Evolutionary conservation across 1,140 invertebrate genomes (phyloP).

Genomic region (Parapsyche elsis): DNA sequence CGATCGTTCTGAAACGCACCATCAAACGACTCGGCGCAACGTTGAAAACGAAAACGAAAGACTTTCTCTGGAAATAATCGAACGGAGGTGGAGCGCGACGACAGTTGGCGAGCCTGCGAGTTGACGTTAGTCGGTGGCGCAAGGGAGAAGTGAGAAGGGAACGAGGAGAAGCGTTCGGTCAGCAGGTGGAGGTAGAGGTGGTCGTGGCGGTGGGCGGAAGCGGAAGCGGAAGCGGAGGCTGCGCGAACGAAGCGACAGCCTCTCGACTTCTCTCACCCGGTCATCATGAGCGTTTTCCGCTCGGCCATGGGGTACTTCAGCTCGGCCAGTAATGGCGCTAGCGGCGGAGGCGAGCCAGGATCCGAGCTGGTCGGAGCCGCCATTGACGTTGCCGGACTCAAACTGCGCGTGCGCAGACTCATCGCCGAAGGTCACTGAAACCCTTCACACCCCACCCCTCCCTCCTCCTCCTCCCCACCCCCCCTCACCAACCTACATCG

Average conservation of each 20-base stretch:
- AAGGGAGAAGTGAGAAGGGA: not conserved
- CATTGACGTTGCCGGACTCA: conserved; percentile 89
- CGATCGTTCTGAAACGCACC: too few species aligned
- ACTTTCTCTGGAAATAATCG: too few species aligned
- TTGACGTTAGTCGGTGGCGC: not conserved
- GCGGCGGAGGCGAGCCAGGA: conserved; percentile 67
- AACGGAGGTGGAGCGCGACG: too few species aligned
- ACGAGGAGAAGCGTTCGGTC: not conserved
- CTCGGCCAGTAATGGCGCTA: conserved; percentile 65
- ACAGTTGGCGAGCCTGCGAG: not conserved
- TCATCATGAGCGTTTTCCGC: conserved; percentile 87
- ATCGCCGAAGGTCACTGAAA: conserved; percentile 86
- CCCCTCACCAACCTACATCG: conserved; percentile 17
- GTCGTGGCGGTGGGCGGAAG: not conserved
- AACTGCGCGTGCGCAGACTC: conserved; percentile 87
- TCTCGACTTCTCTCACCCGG: not conserved
- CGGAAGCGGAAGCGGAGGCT: too few species aligned
- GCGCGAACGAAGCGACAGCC: too few species aligned
- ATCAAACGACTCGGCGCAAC: too few species aligned
- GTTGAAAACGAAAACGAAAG: too few species aligned
- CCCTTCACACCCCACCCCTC: not conserved
- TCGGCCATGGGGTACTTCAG: conserved; percentile 88
- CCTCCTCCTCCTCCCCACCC: not conserved
- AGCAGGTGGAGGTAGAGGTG: not conserved
- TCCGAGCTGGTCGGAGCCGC: conserved; percentile 93